Evolutionary conservation across 2,888 invertebrate genomes (phyloP).

Genomic region (Thelaira solivaga): DNA sequence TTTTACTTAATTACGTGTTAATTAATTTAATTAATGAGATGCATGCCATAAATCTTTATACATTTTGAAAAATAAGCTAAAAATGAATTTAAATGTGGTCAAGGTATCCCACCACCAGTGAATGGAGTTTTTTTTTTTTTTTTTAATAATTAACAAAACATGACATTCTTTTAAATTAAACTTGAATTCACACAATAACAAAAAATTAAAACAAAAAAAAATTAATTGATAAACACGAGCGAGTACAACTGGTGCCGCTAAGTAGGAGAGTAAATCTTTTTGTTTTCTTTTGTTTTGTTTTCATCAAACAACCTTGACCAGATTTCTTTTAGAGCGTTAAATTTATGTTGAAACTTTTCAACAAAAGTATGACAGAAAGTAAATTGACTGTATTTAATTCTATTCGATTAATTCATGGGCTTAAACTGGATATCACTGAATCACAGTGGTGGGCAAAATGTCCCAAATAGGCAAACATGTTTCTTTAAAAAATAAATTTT

Average conservation of each 20-base stretch:
- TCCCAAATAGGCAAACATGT: too few species aligned
- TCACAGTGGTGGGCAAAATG: background rate
- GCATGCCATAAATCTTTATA: too few species aligned
- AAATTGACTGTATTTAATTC: background rate
- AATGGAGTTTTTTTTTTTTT: too few species aligned
- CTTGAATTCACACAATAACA: background rate
- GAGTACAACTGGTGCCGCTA: background rate
- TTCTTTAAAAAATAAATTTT: too few species aligned
- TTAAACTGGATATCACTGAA: background rate
- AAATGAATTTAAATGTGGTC: too few species aligned
- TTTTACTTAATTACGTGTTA: too few species aligned
- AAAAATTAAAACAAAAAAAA: background rate
- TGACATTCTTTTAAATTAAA: too few species aligned
- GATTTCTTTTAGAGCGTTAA: slow-evolving; percentile 4
- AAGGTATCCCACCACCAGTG: too few species aligned
- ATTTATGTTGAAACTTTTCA: slow-evolving; percentile 18
- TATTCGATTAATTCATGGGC: background rate
- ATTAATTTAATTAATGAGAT: too few species aligned
- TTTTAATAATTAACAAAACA: too few species aligned
- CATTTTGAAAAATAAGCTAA: too few species aligned
- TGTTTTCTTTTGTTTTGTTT: background rate
- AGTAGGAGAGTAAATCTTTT: background rate
- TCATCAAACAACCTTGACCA: slow-evolving; percentile 33
- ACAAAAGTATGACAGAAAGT: background rate
- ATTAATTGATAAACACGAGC: too few species aligned